Conservation (phyloP, 2,113 vertebrate genomes). For the Physeter macrocephalus region DNA sequence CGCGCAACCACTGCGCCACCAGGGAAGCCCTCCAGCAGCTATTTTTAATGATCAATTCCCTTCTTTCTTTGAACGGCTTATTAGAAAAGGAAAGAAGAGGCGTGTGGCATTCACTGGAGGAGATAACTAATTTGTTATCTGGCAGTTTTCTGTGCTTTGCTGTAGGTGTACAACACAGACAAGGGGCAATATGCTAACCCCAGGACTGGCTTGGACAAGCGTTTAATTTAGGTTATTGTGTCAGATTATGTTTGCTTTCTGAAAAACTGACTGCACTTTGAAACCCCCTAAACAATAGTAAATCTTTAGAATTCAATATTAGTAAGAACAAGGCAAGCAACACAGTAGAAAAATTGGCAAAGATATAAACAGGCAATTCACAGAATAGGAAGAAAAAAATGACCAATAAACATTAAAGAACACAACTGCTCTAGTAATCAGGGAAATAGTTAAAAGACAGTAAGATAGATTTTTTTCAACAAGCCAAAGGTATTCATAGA, state of each 20-base stretch:
- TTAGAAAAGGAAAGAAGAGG: slow-evolving; percentile 33
- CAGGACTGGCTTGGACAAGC: background rate
- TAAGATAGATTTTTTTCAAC: background rate
- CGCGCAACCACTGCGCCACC: no score
- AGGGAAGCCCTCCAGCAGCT: no score
- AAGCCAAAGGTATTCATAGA: background rate
- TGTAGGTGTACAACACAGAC: background rate
- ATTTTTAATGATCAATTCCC: slow-evolving; percentile 55
- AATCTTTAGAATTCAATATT: slow-evolving; percentile 50
- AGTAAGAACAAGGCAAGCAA: slow-evolving; percentile 29
- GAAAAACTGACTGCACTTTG: slow-evolving; percentile 39
- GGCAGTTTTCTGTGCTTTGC: slow-evolving; percentile 35
- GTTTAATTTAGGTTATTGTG: slow-evolving; percentile 55
- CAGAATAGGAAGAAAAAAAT: slow-evolving; percentile 2
- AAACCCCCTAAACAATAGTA: background rate
- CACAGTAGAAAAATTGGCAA: background rate
- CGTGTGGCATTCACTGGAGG: slow-evolving; percentile 34
- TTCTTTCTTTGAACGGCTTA: slow-evolving; percentile 23
- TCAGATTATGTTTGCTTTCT: slow-evolving; percentile 41
- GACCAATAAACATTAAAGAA: background rate
- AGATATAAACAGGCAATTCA: background rate
- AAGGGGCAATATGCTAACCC: background rate
- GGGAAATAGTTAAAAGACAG: background rate
- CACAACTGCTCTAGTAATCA: background rate
- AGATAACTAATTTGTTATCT: slow-evolving; percentile 40